Evolutionary conservation across 2,113 vertebrate species (phyloP), one percentile per base, ranked within the genome.

Genomic region (Festucalex cinctus): DNA sequence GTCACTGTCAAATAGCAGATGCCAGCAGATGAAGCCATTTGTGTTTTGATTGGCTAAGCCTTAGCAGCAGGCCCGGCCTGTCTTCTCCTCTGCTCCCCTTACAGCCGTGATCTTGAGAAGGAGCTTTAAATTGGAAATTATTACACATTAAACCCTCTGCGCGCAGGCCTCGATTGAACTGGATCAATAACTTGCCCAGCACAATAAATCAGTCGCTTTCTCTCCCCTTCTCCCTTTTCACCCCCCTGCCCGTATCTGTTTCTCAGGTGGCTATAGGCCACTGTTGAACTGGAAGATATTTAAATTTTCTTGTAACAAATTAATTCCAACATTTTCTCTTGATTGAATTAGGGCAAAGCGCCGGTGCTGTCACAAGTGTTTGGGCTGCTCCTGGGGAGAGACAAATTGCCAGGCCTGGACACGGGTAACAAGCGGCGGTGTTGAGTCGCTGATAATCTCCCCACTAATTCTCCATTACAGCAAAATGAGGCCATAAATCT

Each of bases 401-500:
- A 98, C 97, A 98, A 95, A 99, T 98, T 97, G 95, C 95, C 76
- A 92, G 93, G 96, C 94, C 95, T 95, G 95, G 95, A 98, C 95
- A 95, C 83, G 94, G 93, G 95, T 98, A 98, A 98, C 97, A 97
- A 96, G 96, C 95, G 93, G 93, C 93, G 94, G 96, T 98, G 97
- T 99, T 99, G 96, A 98, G 96, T 98, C 97, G 94, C 96, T 98
- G 97, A 98, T 99, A 98, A 98, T 99, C 96, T 98, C 95, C 93
- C 95, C 97, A 97, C 97, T 99, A 99, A 99, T 99, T 99, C 97
- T 98, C 97, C 96, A 99, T 99, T 99, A 99, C 96, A 96, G 95
- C 96, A 98, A 99, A 99, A 99, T 99, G 96, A 99, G 98, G 96
- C 96, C 97, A 99, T 98, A 98, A 98, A 99, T 99, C 97, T 98